Base-by-base conservation (phyloP, 2,888 invertebrate species). In the Eristalinus sepulchralis region DNA sequence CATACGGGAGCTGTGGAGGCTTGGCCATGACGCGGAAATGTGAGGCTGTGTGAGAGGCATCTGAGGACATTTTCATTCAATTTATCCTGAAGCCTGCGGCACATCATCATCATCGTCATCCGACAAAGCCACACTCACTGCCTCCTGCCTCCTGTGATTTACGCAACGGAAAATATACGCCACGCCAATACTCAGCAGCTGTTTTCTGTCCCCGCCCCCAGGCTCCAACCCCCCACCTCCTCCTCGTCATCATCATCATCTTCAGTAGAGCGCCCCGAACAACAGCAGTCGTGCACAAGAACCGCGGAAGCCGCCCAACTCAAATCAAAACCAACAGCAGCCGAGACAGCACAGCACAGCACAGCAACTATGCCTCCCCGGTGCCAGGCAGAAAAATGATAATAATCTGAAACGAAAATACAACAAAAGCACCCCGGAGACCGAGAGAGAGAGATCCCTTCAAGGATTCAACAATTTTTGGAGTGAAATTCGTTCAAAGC, bases 61-160 rank as follows among this genome's bases (percentile, higher is more conserved):
- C 3, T 47, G 72, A 67, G 67, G 27, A 67, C 72, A 73, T 73
- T 83, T 78, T 83, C 68, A 78, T 83, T 83, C 72, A 67, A 83
- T 83, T 83, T 78, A 68, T 64, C 39, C n/a, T 22, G 31, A 27
- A 27, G 63, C 83, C 83, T 68, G 13, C 68, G 68, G 78, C 39
- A n/a, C n/a, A 33, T 39, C 71, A 72, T 17, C 71, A 60, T 36
- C 77, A 60, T 55, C 68, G 68, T n/a, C 53, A 62, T 39, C 62
- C 31, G 47, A 47, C 64, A 64, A 11, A 67, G 24, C 24, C 24
- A 5, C 57, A 39, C 39, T 39, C 39, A 20, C 20, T 13, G 24
- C 24, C 57, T 57, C 10, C 47, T n/a, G 17, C 47, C 8, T 17
- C 47, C 8, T 17, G 17, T 17, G 47, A 47, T 47, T 17, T 17